phyloP scores from a whole-genome alignment of 2,888 invertebrate species.

The Plagiodera versicolora region DNA sequence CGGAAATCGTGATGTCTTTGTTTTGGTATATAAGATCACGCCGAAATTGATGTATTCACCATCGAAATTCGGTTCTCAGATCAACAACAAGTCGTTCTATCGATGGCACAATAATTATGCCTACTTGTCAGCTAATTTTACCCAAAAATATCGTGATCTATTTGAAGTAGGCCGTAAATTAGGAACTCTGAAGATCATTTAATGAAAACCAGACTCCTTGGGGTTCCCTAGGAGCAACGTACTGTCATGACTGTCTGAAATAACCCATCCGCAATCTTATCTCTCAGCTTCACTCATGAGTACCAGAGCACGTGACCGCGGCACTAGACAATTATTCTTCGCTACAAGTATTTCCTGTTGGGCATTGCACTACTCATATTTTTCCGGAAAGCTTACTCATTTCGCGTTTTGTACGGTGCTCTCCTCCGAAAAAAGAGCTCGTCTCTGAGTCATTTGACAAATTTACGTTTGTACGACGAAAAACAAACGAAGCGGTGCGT shows the following conservation, averaged over 20 bases:
- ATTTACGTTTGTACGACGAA: constrained; percentile 37
- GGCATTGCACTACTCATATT: constrained; percentile 7
- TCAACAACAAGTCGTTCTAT: not conserved
- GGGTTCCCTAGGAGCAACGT: too few relatives aligned
- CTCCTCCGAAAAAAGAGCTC: constrained; percentile 32
- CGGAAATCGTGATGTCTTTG: constrained; percentile 12
- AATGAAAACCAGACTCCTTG: too few relatives aligned
- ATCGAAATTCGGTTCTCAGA: not conserved
- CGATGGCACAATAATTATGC: not conserved
- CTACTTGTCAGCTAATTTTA: not conserved
- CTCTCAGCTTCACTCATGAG: too few relatives aligned
- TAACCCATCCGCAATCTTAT: too few relatives aligned
- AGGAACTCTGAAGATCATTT: too few relatives aligned
- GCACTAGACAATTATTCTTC: not conserved
- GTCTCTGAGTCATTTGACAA: constrained; percentile 45
- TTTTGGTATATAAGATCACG: constrained; percentile 1
- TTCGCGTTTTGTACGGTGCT: constrained; percentile 22
- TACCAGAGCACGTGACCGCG: not conserved
- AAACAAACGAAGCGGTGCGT: constrained; percentile 39
- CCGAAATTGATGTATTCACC: not conserved
- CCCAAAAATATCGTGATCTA: too few relatives aligned
- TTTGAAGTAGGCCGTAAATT: too few relatives aligned
- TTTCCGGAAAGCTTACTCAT: constrained; percentile 24
- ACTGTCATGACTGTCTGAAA: too few relatives aligned
- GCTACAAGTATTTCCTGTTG: not conserved